Evolutionary conservation across 2,113 vertebrate genomes (phyloP).

Genomic region (Thymallus thymallus): DNA sequence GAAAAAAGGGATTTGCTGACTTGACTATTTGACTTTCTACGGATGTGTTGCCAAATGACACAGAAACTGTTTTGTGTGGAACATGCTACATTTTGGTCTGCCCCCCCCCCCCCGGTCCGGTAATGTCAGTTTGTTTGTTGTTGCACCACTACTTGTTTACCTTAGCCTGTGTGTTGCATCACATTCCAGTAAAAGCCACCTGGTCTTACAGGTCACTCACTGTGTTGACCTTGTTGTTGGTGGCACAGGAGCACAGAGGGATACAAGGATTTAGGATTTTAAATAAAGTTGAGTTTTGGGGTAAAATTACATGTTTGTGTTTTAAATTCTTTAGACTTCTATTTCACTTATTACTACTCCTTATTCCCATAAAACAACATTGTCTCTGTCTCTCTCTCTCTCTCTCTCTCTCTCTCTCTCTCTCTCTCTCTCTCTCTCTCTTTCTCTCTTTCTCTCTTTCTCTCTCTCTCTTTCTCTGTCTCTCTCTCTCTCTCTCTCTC

Average conservation of each 20-base stretch:
- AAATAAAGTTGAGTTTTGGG: too few relatives aligned
- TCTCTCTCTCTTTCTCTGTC: too few relatives aligned
- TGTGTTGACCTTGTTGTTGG: conserved; percentile 14
- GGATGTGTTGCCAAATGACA: not conserved
- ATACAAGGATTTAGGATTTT: conserved; percentile 41
- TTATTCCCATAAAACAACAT: too few relatives aligned
- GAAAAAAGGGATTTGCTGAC: not conserved
- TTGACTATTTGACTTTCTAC: not conserved
- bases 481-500: too few relatives aligned
- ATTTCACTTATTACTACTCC: too few relatives aligned
- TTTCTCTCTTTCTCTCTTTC: too few relatives aligned
- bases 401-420: too few relatives aligned
- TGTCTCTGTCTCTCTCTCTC: conserved; percentile 8
- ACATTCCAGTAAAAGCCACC: conserved; percentile 39
- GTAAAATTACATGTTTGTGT: too few relatives aligned
- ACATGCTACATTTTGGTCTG: not conserved
- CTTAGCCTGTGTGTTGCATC: conserved; percentile 20
- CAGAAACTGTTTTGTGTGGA: not conserved
- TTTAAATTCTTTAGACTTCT: too few relatives aligned
- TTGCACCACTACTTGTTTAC: conserved; percentile 32
- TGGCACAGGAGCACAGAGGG: conserved; percentile 23
- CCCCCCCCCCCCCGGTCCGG: too few relatives aligned
- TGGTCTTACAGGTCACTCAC: not conserved
- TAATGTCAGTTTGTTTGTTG: conserved; percentile 22
- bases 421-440: too few relatives aligned